Evolutionary conservation across 2,113 vertebrate genomes (phyloP), one percentile per base, ranked within the genome.

Genomic region (Callorhinus ursinus): DNA sequence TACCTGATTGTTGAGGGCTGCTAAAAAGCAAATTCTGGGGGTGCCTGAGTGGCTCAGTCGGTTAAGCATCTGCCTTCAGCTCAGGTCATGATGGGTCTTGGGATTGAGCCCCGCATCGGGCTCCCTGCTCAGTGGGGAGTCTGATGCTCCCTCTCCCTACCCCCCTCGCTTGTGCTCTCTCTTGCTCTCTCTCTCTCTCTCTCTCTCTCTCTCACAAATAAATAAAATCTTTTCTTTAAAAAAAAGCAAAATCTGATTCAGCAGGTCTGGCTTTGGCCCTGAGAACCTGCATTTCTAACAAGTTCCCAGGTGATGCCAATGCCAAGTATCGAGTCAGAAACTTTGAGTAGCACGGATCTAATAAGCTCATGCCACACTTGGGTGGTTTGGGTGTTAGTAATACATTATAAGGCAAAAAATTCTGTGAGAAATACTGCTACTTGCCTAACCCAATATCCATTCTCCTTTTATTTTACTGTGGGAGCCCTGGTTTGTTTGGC

Each of bases 201-300:
- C 31, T 33, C 63, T 65, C 12, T 33, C 63, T 67, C 31, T 67
- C 31, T 33, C 63, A 3, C 11, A 31, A 63, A 65, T 33, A 67
- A 67, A 67, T 67, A 67, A 33, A 67, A 67, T 67, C 63, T 31
- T 59, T 14, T 53, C 6, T 53, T 55, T 55, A 1, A 65, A 65
- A 76, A 61, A 96, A 87, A 90, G 22, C 72, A 94, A 10, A 65
- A 57, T 88, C 46, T 88, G 26, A 95, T 24, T 77, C 51, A 65
- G 42, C 51, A 57, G 53, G 72, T 74, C 12, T 90, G 51, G 46
- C 49, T 16, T 8, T 46, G 67, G 26, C 31, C 31, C 71, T 88
- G 42, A 81, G 26, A 92, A 31, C 46, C 46, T 89, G 39, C 57
- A 88, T 95, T 86, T 93, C 89, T 85, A 71, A 86, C 33, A 55